A percentile compares a stretch with the other conserved stretches of the same genome.
Conservation (phyloP, 2,113 vertebrate genomes). For the Sterna hirundo region DNA sequence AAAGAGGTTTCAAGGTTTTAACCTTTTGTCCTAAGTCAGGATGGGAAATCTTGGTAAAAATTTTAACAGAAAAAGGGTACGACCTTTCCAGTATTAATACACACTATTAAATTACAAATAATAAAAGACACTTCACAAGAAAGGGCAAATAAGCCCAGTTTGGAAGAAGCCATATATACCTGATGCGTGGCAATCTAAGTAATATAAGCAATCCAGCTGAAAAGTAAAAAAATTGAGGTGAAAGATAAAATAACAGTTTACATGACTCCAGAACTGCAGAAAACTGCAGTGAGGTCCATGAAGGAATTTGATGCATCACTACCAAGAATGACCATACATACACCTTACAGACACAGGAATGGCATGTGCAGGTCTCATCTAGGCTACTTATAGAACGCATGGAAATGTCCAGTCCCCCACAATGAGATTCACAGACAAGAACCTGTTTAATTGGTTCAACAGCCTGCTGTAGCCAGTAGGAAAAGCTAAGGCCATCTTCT, state of each 20-base stretch:
- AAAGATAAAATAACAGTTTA: background rate
- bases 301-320: background rate
- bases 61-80: background rate
- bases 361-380: background rate
- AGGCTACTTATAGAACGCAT: background rate
- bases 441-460: background rate
- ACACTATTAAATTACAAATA: background rate
- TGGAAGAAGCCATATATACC: background rate
- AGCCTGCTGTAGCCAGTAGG: background rate
- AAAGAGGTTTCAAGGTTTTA: background rate
- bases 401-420: background rate
- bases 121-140: background rate
- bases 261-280: background rate
- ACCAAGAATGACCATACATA: background rate
- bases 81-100: background rate
- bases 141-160: background rate
- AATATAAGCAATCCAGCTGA: background rate
- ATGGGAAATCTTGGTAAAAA: background rate
- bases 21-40: background rate
- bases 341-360: background rate
- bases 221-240: background rate
- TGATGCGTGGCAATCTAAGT: background rate
- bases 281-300: background rate
- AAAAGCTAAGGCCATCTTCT: background rate
- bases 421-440: background rate